Percentiles rank a stretch among this genome's conserved stretches.
These are phyloP conservation scores for Troides oblongomaculatus DNA, from an alignment of 2,888 invertebrate species.

Conservation along the genomic window DNA sequence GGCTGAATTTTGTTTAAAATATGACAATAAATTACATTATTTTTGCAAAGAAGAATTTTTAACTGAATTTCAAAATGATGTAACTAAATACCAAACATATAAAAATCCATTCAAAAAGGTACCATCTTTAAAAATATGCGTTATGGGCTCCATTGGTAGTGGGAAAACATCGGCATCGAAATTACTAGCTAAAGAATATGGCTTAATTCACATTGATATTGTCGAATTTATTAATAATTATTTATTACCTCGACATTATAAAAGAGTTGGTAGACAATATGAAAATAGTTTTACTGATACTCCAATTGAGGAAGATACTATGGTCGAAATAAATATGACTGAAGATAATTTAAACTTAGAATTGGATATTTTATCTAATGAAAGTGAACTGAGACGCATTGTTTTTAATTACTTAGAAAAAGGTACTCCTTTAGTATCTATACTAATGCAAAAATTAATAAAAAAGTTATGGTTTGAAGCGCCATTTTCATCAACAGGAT, in stretches of 20 bases:
- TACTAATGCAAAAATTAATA: slow-evolving; percentile 66
- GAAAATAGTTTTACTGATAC: slow-evolving; percentile 64
- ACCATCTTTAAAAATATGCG: slow-evolving; percentile 78
- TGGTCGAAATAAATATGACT: slow-evolving; percentile 57
- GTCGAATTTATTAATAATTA: slow-evolving; percentile 55
- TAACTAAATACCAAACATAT: slow-evolving; percentile 70
- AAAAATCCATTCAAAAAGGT: slow-evolving; percentile 62
- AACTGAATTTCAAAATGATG: slow-evolving; percentile 71
- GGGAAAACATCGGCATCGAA: slow-evolving; percentile 77
- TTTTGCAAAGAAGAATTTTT: slow-evolving; percentile 73
- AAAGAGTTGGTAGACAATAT: slow-evolving; percentile 64
- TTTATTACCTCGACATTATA: slow-evolving; percentile 65
- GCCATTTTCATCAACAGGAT: slow-evolving; percentile 71
- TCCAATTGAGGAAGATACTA: slow-evolving; percentile 56
- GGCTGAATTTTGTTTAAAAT: slow-evolving; percentile 72
- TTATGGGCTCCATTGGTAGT: slow-evolving; percentile 77
- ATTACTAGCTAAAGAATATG: slow-evolving; percentile 76
- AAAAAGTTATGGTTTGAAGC: slow-evolving; percentile 75
- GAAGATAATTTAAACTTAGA: slow-evolving; percentile 57
- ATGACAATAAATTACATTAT: slow-evolving; percentile 76
- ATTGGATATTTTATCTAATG: slow-evolving; percentile 58
- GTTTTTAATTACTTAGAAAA: slow-evolving; percentile 73
- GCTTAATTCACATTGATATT: slow-evolving; percentile 76
- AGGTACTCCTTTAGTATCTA: slow-evolving; percentile 66
- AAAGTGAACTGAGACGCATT: slow-evolving; percentile 58